Evolutionary conservation across 2,888 invertebrate genomes (phyloP), one percentile per base, ranked within the genome.

Genomic region (Calliphora vomitoria): DNA sequence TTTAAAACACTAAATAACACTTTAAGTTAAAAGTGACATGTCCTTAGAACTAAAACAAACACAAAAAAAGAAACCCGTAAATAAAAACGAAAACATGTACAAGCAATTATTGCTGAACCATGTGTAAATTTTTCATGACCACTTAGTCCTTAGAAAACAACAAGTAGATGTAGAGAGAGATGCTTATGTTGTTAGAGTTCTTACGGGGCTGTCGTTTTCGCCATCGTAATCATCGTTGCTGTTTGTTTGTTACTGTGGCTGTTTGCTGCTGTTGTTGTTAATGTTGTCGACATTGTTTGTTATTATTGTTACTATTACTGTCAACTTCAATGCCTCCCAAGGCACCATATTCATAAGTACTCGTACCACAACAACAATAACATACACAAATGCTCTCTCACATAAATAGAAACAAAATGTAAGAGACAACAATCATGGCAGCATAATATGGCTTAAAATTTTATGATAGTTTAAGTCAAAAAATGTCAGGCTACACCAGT

Each of bases 111-210:
- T 79, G 78, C 78, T 82, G 74, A 85, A 82, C 85, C 82, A 82
- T 87, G 85, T 85, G 87, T 85, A 75, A 87, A 82, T 85, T 79
- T 85, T 85, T 87, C 85, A 87, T 85, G 78, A 87, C 85, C 82
- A 85, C 79, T 87, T 69, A 75, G 85, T 58, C 76, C 75, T 75
- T 81, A 75, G 53, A 60, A 80, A 74, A 79, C 15, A 74, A 53
- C 79, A 41, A 83, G 68, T 68, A 44, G 11, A 44, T 35, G 35
- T 35, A 6, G 35, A 4, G 6, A 18, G 15, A 31, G 44, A 76
- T 60, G 64, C 38, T 81, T 78, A 69, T 66, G 60, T 66, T 81
- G 20, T 83, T 64, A 38, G 10, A 75, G 35, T 58, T 83, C 47
- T 74, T 79, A 69, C 71, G 20, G 58, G 62, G 55, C 8, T 64